Percentiles rank a stretch among this genome's conserved stretches.
phyloP scores from a whole-genome alignment of 1,140 invertebrate genomes.

The Plodia interpunctella region DNA sequence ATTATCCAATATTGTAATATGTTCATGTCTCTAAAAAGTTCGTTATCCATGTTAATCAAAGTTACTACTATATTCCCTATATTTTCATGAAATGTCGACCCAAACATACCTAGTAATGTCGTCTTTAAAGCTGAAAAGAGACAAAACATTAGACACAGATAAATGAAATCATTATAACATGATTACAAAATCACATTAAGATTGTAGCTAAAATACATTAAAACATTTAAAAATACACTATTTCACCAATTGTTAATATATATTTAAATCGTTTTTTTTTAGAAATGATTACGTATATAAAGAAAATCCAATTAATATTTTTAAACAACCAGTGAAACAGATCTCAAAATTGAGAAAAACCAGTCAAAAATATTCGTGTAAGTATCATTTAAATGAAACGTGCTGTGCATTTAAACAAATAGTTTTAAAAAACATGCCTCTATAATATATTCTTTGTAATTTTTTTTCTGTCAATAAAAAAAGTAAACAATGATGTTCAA shows the following conservation, averaged over 20 bases:
- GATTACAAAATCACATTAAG: not conserved
- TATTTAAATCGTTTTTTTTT: too few species aligned
- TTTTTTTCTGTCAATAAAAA: too few species aligned
- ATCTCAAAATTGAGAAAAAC: too few species aligned
- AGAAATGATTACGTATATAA: too few species aligned
- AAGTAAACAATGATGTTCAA: too few species aligned
- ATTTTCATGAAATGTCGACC: not conserved
- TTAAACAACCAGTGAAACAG: too few species aligned
- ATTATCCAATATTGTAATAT: too few species aligned
- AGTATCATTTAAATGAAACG: not conserved
- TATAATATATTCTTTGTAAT: too few species aligned
- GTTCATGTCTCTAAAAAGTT: too few species aligned
- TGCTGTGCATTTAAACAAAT: not conserved
- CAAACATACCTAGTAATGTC: conserved; percentile 55
- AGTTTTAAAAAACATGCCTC: too few species aligned
- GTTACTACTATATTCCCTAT: not conserved
- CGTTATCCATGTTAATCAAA: not conserved
- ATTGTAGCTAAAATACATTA: not conserved
- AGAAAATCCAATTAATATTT: too few species aligned
- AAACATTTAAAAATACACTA: not conserved
- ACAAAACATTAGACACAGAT: conserved; percentile 27
- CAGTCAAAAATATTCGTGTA: not conserved
- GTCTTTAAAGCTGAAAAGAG: conserved; percentile 59
- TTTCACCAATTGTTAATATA: not conserved
- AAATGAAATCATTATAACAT: conserved; percentile 8